phyloP scores from a whole-genome alignment of 2,113 vertebrate species.

The Perccottus glenii region DNA sequence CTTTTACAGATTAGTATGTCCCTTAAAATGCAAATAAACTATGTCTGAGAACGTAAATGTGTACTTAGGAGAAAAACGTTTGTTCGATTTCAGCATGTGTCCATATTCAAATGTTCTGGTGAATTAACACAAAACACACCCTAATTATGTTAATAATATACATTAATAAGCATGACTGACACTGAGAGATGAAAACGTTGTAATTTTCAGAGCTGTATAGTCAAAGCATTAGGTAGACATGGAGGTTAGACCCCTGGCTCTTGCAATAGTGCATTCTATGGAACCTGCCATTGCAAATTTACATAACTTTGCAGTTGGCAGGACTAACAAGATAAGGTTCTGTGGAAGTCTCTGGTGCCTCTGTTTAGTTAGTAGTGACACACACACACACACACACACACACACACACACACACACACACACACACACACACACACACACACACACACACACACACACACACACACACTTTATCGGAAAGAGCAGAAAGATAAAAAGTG shows the following conservation, averaged over 20 bases:
- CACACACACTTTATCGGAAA: slow-evolving; percentile 53
- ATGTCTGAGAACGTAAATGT: not conserved
- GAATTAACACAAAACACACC: slow-evolving; percentile 1
- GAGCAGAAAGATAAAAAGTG: slow-evolving; percentile 62
- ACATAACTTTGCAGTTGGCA: slow-evolving; percentile 68
- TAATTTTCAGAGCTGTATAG: not conserved
- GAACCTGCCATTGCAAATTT: slow-evolving; percentile 47
- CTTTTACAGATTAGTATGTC: slow-evolving; percentile 4
- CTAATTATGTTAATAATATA: not conserved
- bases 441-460: slow-evolving; percentile 37
- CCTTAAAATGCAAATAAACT: slow-evolving; percentile 28
- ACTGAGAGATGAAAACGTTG: no score
- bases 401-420: no score
- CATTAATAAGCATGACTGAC: not conserved
- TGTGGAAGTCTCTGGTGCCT: slow-evolving; percentile 65
- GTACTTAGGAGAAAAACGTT: not conserved
- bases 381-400: slow-evolving; percentile 26
- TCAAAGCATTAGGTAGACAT: slow-evolving; percentile 7
- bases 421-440: no score
- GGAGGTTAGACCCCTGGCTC: slow-evolving; percentile 22
- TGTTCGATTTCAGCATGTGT: not conserved
- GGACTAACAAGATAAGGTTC: slow-evolving; percentile 63
- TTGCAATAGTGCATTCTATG: slow-evolving; percentile 22
- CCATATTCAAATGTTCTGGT: not conserved
- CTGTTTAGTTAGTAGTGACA: slow-evolving; percentile 61